phyloP scores from a whole-genome alignment of 2,888 invertebrate species.

The Ormyrus thymus region DNA sequence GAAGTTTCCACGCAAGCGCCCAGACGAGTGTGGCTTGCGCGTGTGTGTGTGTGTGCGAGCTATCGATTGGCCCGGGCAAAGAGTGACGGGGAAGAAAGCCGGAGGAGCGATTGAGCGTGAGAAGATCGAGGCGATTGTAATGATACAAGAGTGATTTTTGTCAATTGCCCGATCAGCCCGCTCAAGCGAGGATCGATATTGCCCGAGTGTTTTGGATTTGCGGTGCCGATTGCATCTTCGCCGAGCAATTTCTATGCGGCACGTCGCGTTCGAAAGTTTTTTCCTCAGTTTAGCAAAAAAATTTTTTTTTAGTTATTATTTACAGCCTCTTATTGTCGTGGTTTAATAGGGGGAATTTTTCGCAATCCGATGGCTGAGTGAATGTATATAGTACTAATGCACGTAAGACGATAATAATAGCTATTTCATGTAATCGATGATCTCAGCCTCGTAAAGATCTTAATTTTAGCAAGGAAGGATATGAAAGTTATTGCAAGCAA shows the following conservation, averaged over 20 bases:
- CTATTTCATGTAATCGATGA: background rate
- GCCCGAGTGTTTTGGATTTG: background rate
- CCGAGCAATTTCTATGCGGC: constrained; percentile 3
- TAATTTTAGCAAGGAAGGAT: too few relatives aligned
- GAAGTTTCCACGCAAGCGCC: background rate
- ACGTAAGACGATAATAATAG: too few relatives aligned
- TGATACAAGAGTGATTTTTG: constrained; percentile 41
- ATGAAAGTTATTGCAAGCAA: too few relatives aligned
- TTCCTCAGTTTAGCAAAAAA: too few relatives aligned
- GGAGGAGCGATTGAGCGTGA: constrained; percentile 31
- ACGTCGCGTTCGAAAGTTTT: constrained; percentile 25
- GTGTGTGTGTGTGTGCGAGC: too few relatives aligned
- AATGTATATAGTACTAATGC: too few relatives aligned
- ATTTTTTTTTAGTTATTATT: too few relatives aligned
- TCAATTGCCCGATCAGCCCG: constrained; percentile 40
- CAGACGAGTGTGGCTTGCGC: background rate
- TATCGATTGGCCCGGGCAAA: too few relatives aligned
- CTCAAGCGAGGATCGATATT: background rate
- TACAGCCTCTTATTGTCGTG: too few relatives aligned
- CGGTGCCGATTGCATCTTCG: constrained; percentile 1
- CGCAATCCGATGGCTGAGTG: too few relatives aligned
- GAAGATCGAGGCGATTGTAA: constrained; percentile 17
- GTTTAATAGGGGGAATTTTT: too few relatives aligned
- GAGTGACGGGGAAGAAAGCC: background rate
- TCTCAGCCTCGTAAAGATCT: background rate